Evolutionary conservation across 2,113 vertebrate genomes (phyloP), one percentile per base, ranked within the genome.

Genomic region (Poeciliopsis occidentalis): DNA sequence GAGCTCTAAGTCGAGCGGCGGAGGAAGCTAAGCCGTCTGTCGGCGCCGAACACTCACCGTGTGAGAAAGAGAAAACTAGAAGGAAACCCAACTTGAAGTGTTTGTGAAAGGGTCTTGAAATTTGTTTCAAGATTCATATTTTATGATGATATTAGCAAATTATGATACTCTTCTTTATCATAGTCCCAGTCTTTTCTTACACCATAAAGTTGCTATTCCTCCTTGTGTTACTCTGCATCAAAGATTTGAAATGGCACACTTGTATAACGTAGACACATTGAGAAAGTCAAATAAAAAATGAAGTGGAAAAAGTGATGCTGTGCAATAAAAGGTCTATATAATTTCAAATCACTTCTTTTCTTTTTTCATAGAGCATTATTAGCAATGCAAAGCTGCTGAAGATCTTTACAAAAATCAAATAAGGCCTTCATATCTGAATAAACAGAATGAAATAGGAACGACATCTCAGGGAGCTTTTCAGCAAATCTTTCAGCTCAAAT

Each of bases 11-110:
- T 24, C 8, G 51, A 54, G 22, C 5, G 24, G 51, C 8, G 22
- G 7, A 54, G 5, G 7, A 54, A 54, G 8, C 51, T 10, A 8
- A 54, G 8, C 7, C 10, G 51, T 60, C 22, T 62, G 15, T 0
- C 1, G n/a, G 6, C 5, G 19, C 41, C 66, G 39, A 41, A 64
- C 69, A 79, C 88, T 62, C 75, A 92, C 88, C 88, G 89, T 85
- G 32, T 75, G 77, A 34, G 64, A 54, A 24, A 54, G 47, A 44
- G 41, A 44, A 13, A 44, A 15, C 47, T 54, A 22, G 15, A 54
- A 4, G 47, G 19, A 54, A 7, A 24, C 47, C 47, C 47, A 24
- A 19, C 15, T 54, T 19, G 47, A 54, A 19, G 47, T 54, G 47
- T 24, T 54, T 54, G 47, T 54, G 19, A 24, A 54, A 19, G 47